phyloP scores from a whole-genome alignment of 2,888 invertebrate genomes.

The Steinernema scapterisci region DNA sequence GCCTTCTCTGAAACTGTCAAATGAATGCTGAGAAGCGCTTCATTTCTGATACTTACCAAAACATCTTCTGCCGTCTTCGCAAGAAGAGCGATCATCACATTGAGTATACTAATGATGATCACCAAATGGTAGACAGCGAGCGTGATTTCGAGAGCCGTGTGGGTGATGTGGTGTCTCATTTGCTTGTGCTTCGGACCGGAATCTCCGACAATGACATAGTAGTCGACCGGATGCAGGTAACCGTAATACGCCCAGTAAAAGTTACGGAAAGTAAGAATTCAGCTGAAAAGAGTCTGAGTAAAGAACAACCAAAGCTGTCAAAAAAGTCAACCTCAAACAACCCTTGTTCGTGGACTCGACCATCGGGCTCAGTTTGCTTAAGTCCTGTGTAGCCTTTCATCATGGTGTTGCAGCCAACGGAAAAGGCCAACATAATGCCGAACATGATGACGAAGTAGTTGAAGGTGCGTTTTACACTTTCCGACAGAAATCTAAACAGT shows the following conservation, averaged over 20 bases:
- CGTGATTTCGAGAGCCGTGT: conserved; percentile 44
- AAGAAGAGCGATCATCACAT: conserved; percentile 60
- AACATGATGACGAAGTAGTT: conserved; percentile 62
- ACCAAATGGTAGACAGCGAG: conserved; percentile 53
- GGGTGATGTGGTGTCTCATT: conserved; percentile 39
- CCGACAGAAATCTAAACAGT: conserved; percentile 62
- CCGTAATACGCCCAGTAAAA: conserved; percentile 63
- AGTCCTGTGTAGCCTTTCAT: conserved; percentile 34
- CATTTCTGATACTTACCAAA: conserved; percentile 39
- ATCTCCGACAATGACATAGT: conserved; percentile 48
- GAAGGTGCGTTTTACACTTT: conserved; percentile 55
- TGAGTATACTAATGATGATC: conserved; percentile 56
- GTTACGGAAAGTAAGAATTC: conserved; percentile 33
- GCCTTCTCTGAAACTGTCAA: conserved; percentile 45
- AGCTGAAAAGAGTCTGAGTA: background rate
- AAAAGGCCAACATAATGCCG: conserved; percentile 61
- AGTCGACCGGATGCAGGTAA: conserved; percentile 44
- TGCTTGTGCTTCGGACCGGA: conserved; percentile 42
- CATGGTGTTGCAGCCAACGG: conserved; percentile 53
- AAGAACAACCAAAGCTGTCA: background rate
- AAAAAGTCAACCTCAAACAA: background rate
- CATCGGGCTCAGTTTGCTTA: background rate
- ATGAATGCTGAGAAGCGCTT: background rate
- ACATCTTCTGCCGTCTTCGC: conserved; percentile 59
- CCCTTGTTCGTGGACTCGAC: background rate